Percentiles rank a stretch among this genome's conserved stretches.
These are phyloP conservation scores for Lates japonicus DNA, from an alignment of 2,797 vertebrate species.

Conservation along the genomic window DNA sequence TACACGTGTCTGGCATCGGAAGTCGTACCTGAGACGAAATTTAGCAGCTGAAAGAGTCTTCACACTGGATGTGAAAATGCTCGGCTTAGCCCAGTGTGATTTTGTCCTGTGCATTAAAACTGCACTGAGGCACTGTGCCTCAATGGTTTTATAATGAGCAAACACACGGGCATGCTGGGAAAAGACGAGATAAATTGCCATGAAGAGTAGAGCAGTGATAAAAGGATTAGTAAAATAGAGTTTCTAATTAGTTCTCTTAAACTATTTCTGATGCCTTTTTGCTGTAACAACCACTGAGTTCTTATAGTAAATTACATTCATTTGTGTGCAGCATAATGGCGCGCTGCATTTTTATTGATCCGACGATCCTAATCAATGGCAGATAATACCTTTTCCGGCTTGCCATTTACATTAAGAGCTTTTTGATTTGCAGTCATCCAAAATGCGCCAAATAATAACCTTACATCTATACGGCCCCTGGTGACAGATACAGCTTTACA, in stretches of 20 bases:
- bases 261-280: slow-evolving; percentile 47
- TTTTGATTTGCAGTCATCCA: slow-evolving; percentile 56
- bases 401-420: slow-evolving; percentile 54
- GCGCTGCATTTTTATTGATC: slow-evolving; percentile 51
- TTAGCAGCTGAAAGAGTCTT: slow-evolving; percentile 33
- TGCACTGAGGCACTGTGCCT: slow-evolving; percentile 13
- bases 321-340: slow-evolving; percentile 37
- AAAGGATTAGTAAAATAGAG: slow-evolving; percentile 71
- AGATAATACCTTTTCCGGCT: slow-evolving; percentile 47
- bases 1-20: slow-evolving; percentile 11
- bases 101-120: slow-evolving; percentile 42
- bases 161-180: slow-evolving; percentile 44
- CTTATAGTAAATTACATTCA: slow-evolving; percentile 37
- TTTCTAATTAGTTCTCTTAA: slow-evolving; percentile 67
- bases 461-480: slow-evolving; percentile 42
- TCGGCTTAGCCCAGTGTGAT: slow-evolving; percentile 27
- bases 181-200: slow-evolving; percentile 55
- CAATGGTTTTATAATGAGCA: slow-evolving; percentile 54
- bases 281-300: slow-evolving; percentile 33
- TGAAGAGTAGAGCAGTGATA: slow-evolving; percentile 51
- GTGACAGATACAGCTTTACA: slow-evolving; percentile 66
- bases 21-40: slow-evolving; percentile 24
- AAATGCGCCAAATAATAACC: slow-evolving; percentile 40
- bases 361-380: slow-evolving; percentile 50
- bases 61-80: slow-evolving; percentile 34